Evolutionary conservation across 2,113 vertebrate genomes (phyloP), one percentile per base, ranked within the genome.

Genomic region (Aix galericulata): DNA sequence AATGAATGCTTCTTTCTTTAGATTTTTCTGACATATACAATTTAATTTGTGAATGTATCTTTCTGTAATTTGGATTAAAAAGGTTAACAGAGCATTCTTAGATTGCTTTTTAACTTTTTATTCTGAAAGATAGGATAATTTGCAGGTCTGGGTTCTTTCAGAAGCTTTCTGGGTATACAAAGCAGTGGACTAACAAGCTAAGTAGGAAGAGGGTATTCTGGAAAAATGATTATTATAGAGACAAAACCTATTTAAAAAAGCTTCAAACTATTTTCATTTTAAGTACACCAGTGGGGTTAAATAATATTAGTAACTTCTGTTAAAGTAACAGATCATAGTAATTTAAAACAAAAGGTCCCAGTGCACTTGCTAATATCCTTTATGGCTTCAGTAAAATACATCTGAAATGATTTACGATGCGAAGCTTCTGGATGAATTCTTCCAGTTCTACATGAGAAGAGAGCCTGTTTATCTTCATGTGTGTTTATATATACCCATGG

Each of bases 371-470:
- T 89, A 87, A 87, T 94, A 82, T 96, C 40, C 50, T 93, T 94
- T 96, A 94, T 85, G 68, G 40, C 79, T 96, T 96, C 79, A 88
- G 88, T 93, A 94, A 91, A 95, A 78, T 89, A 62, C 64, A 86
- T 91, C 72, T 88, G 89, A 94, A 94, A 62, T 95, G 75, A 97
- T 96, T 95, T 91, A 85, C 75, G 93, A 87, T 93, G 71, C 42
- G 75, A 81, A 75, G 64, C 67, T 96, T 89, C 89, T 94, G 71
- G 42, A 17, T 94, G 50, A 91, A 83, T 96, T 95, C 76, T 94
- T 96, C 60, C 76, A 86, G 89, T 95, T 96, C 64, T 86, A 13
- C 60, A 86, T 89, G 75, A 67, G 64, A 87, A 82, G 88, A 86
- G 55, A 34, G 89, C 73, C 89, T 96, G 76, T 96, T 94, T 94